phyloP scores from a whole-genome alignment of 2,888 invertebrate species.

The Athalia circularis region DNA sequence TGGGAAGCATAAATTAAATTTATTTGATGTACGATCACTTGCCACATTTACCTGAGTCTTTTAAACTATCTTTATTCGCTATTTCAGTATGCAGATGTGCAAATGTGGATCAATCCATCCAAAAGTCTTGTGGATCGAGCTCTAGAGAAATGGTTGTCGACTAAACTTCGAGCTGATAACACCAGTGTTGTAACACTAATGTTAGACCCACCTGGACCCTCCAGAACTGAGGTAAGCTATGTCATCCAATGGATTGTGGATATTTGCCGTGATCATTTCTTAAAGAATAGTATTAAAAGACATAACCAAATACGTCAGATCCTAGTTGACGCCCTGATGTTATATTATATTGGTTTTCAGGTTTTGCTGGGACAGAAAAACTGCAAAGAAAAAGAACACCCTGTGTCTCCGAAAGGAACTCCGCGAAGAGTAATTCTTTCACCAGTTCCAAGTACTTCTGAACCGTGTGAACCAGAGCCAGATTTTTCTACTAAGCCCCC shows the following conservation, averaged over 20 bases:
- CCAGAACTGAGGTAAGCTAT: constrained; percentile 79
- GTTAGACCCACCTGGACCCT: constrained; percentile 92
- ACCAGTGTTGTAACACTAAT: constrained; percentile 95
- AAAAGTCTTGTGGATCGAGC: constrained; percentile 91
- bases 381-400: constrained; percentile 56
- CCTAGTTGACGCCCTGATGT: neutral
- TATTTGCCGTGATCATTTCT: neutral
- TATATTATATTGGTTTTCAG: constrained; percentile 50
- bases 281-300: too few relatives aligned
- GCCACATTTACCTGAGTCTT: constrained; percentile 7
- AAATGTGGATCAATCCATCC: constrained; percentile 91
- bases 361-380: constrained; percentile 64
- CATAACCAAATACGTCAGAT: too few relatives aligned
- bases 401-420: constrained; percentile 50
- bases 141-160: constrained; percentile 88
- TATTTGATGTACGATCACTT: neutral
- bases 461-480: constrained; percentile 24
- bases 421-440: constrained; percentile 34
- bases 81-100: constrained; percentile 64
- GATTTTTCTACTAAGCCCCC: constrained; percentile 22
- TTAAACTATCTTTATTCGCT: constrained; percentile 36
- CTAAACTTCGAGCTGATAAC: constrained; percentile 95
- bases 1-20: neutral
- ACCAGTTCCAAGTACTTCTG: constrained; percentile 36
- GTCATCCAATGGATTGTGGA: neutral